phyloP scores from a whole-genome alignment of 2,113 vertebrate species.

The Crotalus helleri region DNA sequence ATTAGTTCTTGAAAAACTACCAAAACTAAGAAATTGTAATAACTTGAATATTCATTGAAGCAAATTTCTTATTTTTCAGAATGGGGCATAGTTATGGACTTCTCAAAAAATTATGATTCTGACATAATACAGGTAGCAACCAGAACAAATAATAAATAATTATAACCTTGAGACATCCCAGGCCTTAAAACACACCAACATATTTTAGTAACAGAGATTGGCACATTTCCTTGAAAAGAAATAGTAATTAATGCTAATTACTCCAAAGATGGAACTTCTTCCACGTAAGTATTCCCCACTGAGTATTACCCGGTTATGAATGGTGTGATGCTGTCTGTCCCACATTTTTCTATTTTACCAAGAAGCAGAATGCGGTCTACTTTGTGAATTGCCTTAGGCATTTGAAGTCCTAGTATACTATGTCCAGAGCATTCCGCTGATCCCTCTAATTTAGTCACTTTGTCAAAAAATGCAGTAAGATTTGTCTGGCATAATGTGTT shows the following conservation, averaged over 20 bases:
- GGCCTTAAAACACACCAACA: not conserved
- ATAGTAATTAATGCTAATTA: not conserved
- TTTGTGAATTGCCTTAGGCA: too few relatives aligned
- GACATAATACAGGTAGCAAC: not conserved
- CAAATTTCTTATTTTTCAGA: not conserved
- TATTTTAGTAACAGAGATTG: not conserved
- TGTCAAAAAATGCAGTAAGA: too few relatives aligned
- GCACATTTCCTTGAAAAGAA: not conserved
- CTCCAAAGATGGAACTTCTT: not conserved
- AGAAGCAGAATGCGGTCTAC: too few relatives aligned
- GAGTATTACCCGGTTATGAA: too few relatives aligned
- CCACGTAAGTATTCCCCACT: not conserved
- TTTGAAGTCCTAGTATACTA: too few relatives aligned
- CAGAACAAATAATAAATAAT: not conserved
- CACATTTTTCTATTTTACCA: too few relatives aligned
- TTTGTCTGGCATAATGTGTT: too few relatives aligned
- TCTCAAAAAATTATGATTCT: not conserved
- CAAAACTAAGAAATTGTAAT: not conserved
- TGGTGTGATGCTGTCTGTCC: too few relatives aligned
- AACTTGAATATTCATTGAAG: not conserved
- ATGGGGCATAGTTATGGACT: not conserved
- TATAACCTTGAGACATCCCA: not conserved
- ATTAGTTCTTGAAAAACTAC: not conserved
- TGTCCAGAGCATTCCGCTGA: too few relatives aligned
- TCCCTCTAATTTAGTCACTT: too few relatives aligned